Evolutionary conservation across 2,888 invertebrate genomes (phyloP), one percentile per base, ranked within the genome.

Genomic region (Pogonocherus hispidulus): DNA sequence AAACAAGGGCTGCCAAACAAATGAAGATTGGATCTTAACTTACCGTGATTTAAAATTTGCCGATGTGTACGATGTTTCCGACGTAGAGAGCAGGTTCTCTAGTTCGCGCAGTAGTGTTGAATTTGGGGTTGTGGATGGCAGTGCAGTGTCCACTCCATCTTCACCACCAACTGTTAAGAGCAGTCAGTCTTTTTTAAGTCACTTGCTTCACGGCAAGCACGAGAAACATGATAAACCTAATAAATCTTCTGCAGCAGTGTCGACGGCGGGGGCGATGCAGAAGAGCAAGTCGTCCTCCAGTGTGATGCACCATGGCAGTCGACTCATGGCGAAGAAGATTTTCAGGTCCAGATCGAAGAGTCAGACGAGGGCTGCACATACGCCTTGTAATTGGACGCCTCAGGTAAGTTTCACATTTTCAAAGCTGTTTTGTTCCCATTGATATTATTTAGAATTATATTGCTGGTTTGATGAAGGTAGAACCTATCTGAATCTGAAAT

Each of bases 251-350:
- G 73, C 81, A 77, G 79, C 78, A 70, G 77, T 81, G 80, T 86
- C 89, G 87, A 90, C 91, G 87, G 86, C 86, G 79, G 84, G 85
- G 80, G 90, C 91, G 84, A 95, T 95, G 95, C 94, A 95, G 90
- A 95, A 95, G 88, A 95, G 94, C 81, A 94, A 95, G 85, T 94
- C 94, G 23, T 93, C 94, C 77, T 93, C 94, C 83, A 94, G 93
- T 87, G 94, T 95, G 84, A 93, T 94, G 83, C 93, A 94, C 78
- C 89, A 89, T 78, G 88, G 89, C 52, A 88, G 89, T 77, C 84
- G 89, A 84, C 90, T 93, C 84, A 93, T 95, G 78, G 91, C 94
- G 82, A 94, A 93, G 87, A 93, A 93, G 85, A 92, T 96, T 82
- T 95, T 94, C 91, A 90, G 93, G 82, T 92, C 93, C 76, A 88